Conservation (phyloP, 2,113 vertebrate species). For the Protomyctophum bolini region DNA sequence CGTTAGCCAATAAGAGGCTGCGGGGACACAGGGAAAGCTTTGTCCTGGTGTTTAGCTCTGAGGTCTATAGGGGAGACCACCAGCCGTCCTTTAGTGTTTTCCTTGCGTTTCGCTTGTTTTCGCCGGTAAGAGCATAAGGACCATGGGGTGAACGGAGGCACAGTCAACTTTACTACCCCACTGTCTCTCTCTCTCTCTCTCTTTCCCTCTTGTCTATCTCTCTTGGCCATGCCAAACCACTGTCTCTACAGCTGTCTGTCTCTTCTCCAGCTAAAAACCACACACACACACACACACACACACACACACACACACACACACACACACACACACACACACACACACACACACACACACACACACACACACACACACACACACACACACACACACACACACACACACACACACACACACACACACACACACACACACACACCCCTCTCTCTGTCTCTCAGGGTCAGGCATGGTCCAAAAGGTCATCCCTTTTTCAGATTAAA, state of each 20-base stretch:
- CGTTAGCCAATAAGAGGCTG: slow-evolving; percentile 27
- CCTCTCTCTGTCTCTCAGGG: slow-evolving; percentile 45
- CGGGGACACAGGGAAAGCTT: slow-evolving; percentile 52
- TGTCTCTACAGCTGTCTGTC: slow-evolving; percentile 83
- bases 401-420: no score
- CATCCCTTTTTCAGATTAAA: neutral
- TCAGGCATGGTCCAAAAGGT: slow-evolving; percentile 59
- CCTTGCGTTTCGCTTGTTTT: slow-evolving; percentile 53
- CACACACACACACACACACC: no score
- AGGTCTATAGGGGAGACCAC: slow-evolving; percentile 54
- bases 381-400: no score
- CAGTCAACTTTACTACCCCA: slow-evolving; percentile 53
- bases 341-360: slow-evolving; percentile 3
- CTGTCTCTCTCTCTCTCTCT: slow-evolving; percentile 53
- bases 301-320: neutral
- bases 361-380: slow-evolving; percentile 22
- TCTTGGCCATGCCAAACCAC: slow-evolving; percentile 82
- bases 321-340: neutral
- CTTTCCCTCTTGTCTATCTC: slow-evolving; percentile 30
- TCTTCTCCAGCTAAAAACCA: slow-evolving; percentile 75
- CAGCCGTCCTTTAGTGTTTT: slow-evolving; percentile 57
- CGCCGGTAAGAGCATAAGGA: neutral
- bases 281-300: neutral
- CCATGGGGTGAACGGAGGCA: slow-evolving; percentile 55
- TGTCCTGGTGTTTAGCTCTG: slow-evolving; percentile 43